Conservation (phyloP, 2,888 invertebrate genomes). For the Penaeus monodon region DNA sequence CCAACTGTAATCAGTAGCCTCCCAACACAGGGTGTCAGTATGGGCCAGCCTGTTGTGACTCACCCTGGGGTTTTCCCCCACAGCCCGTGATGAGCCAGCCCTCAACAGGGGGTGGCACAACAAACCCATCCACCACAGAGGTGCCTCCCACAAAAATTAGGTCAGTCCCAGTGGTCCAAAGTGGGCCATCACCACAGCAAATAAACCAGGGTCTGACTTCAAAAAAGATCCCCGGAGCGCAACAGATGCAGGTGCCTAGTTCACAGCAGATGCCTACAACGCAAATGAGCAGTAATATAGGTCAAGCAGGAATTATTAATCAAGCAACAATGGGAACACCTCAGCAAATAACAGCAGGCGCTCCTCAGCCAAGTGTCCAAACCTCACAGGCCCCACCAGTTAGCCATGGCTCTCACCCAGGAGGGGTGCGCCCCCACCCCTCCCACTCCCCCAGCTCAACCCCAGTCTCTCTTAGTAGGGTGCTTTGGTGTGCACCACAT, state of each 20-base stretch:
- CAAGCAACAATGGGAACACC: constrained; percentile 29
- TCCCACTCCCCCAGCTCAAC: constrained; percentile 46
- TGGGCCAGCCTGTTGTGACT: constrained; percentile 34
- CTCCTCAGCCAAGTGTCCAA: constrained; percentile 22
- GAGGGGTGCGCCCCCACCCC: constrained; percentile 45
- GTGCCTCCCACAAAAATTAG: constrained; percentile 23
- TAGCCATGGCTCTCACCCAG: constrained; percentile 37
- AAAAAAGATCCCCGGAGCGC: constrained; percentile 19
- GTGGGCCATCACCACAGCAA: constrained; percentile 27
- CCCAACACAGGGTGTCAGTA: background rate
- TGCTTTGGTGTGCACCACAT: constrained; percentile 21
- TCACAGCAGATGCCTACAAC: constrained; percentile 29
- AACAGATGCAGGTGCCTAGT: background rate
- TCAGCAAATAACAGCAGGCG: constrained; percentile 42
- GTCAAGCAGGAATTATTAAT: constrained; percentile 7
- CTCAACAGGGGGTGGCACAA: constrained; percentile 22
- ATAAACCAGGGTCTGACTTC: constrained; percentile 39
- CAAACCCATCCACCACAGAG: constrained; percentile 20
- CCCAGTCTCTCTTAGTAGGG: constrained; percentile 35
- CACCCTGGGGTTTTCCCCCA: constrained; percentile 39
- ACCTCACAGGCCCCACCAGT: constrained; percentile 20
- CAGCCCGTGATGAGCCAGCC: constrained; percentile 44
- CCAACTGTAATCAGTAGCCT: constrained; percentile 32
- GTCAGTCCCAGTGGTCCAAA: constrained; percentile 36
- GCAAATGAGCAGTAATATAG: constrained; percentile 21